A percentile compares a stretch with the other conserved stretches of the same genome.
Evolutionary conservation across 2,888 invertebrate genomes (phyloP).

Genomic region (Saturnia japonica): DNA sequence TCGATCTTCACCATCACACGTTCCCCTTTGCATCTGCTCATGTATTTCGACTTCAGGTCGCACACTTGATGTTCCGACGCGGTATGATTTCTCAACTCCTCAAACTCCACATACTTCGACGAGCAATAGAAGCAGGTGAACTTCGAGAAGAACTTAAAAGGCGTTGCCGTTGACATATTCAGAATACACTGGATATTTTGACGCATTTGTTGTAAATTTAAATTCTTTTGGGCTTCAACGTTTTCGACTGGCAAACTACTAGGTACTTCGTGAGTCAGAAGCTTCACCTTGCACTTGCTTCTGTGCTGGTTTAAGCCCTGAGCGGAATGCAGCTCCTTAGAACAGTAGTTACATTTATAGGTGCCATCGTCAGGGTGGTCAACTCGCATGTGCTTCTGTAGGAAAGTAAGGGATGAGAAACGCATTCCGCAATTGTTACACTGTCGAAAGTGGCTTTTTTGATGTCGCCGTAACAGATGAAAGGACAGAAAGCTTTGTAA

Average conservation of each 20-base stretch:
- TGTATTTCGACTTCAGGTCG: conserved; percentile 62
- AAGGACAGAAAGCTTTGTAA: conserved; percentile 47
- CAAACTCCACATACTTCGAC: conserved; percentile 62
- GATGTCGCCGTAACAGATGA: conserved; percentile 46
- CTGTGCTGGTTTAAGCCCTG: conserved; percentile 60
- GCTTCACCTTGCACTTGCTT: conserved; percentile 57
- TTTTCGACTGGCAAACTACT: conserved; percentile 32
- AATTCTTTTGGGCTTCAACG: conserved; percentile 50
- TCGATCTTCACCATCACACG: conserved; percentile 66
- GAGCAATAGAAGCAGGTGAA: conserved; percentile 71
- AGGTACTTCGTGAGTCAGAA: conserved; percentile 35
- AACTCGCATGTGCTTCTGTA: conserved; percentile 54
- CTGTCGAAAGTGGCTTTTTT: conserved; percentile 57
- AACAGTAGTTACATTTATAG: conserved; percentile 61
- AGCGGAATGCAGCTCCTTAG: conserved; percentile 55
- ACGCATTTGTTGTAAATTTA: conserved; percentile 59
- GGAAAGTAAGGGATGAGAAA: conserved; percentile 49
- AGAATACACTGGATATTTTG: conserved; percentile 67
- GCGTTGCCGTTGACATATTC: conserved; percentile 71
- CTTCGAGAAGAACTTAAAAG: conserved; percentile 68
- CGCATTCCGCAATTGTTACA: conserved; percentile 56
- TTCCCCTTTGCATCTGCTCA: conserved; percentile 70
- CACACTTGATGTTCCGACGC: conserved; percentile 59
- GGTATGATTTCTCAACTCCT: conserved; percentile 63
- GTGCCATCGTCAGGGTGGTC: conserved; percentile 56